Evolutionary conservation across 1,140 invertebrate genomes (phyloP).

Genomic region (Schlechtendalia chinensis): DNA sequence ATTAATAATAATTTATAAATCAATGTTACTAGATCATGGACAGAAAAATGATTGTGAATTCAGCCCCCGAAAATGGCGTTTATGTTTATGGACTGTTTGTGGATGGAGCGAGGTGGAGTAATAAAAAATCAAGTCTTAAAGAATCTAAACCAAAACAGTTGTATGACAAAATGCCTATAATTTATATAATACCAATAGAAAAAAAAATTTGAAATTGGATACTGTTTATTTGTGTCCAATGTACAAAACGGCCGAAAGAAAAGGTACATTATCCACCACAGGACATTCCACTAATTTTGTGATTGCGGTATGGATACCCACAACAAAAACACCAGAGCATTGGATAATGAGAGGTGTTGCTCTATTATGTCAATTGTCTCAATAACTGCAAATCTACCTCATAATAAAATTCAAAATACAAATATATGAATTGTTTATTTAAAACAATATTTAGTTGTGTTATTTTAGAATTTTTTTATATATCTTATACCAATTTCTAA

Average conservation of each 20-base stretch:
- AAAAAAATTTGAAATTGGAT: slow-evolving; percentile 7
- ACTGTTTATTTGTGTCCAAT: slow-evolving; percentile 68
- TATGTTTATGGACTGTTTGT: slow-evolving; percentile 77
- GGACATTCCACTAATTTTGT: slow-evolving; percentile 80
- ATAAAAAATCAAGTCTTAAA: slow-evolving; percentile 64
- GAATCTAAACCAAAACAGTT: slow-evolving; percentile 82
- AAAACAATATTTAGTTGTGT: too few relatives aligned
- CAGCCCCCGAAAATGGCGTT: slow-evolving; percentile 70
- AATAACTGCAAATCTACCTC: neutral
- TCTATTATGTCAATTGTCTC: slow-evolving; percentile 58
- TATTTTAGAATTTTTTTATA: too few relatives aligned
- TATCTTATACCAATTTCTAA: too few relatives aligned
- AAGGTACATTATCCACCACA: slow-evolving; percentile 72
- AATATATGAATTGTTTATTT: too few relatives aligned
- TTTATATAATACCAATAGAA: slow-evolving; percentile 56
- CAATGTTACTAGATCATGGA: slow-evolving; percentile 56
- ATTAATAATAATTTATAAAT: too few relatives aligned
- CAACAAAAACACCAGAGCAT: slow-evolving; percentile 63
- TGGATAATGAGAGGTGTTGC: slow-evolving; percentile 80
- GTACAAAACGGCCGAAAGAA: slow-evolving; percentile 71
- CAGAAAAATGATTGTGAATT: slow-evolving; percentile 56
- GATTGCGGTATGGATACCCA: slow-evolving; percentile 67
- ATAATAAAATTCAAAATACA: too few relatives aligned
- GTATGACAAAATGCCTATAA: slow-evolving; percentile 75
- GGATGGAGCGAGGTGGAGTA: slow-evolving; percentile 84